phyloP scores from a whole-genome alignment of 2,113 vertebrate genomes.

The Lepisosteus oculatus region DNA sequence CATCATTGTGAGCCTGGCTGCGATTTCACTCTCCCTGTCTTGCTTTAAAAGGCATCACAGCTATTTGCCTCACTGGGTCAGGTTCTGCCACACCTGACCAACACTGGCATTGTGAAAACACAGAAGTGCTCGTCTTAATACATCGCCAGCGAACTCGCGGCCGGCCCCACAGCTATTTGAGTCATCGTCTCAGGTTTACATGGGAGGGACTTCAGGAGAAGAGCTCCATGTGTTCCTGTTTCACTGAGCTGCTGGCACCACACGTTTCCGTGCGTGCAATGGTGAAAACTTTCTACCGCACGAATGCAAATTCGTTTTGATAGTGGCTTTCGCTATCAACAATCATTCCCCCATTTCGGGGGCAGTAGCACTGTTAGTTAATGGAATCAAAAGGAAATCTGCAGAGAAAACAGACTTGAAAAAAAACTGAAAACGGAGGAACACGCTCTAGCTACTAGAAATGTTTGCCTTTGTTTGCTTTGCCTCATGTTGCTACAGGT shows the following conservation, averaged over 20 bases:
- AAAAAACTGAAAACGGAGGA: background rate
- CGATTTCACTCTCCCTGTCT: conserved; percentile 6
- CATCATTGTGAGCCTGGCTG: conserved; percentile 57
- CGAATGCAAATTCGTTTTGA: background rate
- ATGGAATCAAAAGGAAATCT: no score
- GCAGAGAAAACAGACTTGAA: no score
- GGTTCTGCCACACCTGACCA: conserved; percentile 10
- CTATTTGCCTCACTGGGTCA: background rate
- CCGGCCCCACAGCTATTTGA: background rate
- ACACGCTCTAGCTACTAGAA: no score
- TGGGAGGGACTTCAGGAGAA: conserved; percentile 5
- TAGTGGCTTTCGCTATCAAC: background rate
- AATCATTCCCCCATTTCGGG: background rate
- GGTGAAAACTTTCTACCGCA: background rate
- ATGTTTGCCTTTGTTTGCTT: no score
- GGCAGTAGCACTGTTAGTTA: no score
- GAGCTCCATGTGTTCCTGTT: no score
- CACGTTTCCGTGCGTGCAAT: no score
- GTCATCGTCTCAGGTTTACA: background rate
- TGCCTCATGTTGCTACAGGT: conserved; percentile 5
- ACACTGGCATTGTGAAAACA: conserved; percentile 3
- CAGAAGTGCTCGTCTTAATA: background rate
- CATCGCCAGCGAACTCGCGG: background rate
- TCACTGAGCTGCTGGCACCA: no score
- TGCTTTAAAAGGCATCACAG: background rate